phyloP scores from a whole-genome alignment of 2,113 vertebrate genomes.

The Abramis brama region DNA sequence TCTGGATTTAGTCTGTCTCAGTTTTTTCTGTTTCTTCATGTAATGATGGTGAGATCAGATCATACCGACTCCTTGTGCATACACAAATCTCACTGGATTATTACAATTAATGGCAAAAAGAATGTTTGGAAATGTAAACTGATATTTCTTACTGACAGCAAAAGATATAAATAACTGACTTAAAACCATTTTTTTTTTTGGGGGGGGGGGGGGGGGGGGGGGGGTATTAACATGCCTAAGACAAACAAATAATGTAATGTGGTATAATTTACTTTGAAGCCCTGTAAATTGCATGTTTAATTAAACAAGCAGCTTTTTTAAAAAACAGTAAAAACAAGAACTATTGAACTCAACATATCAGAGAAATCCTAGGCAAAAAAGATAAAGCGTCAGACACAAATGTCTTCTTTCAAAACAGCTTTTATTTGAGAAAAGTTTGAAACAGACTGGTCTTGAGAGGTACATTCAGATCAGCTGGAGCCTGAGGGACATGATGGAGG shows the following conservation, averaged over 20 bases:
- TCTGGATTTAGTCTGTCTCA: too few species aligned
- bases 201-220: too few species aligned
- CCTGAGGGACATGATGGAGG: conserved; percentile 55
- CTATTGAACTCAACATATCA: not conserved
- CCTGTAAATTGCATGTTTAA: not conserved
- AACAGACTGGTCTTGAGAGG: conserved; percentile 74
- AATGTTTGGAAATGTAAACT: too few species aligned
- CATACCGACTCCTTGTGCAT: too few species aligned
- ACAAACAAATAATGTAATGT: not conserved
- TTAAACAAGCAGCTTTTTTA: not conserved
- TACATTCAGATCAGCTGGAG: conserved; percentile 78
- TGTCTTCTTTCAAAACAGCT: conserved; percentile 69
- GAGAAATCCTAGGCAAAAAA: not conserved
- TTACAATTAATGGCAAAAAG: too few species aligned
- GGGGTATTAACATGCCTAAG: too few species aligned
- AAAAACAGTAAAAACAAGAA: not conserved
- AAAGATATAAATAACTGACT: too few species aligned
- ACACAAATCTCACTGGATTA: too few species aligned
- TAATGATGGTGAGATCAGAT: too few species aligned
- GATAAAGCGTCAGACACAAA: conserved; percentile 43
- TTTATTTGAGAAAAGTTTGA: conserved; percentile 79
- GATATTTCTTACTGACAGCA: too few species aligned
- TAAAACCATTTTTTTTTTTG: too few species aligned
- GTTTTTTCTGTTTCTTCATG: too few species aligned
- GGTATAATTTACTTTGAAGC: not conserved